Evolutionary conservation across 1,140 invertebrate species (phyloP).

Genomic region (Heterodera carotae): DNA sequence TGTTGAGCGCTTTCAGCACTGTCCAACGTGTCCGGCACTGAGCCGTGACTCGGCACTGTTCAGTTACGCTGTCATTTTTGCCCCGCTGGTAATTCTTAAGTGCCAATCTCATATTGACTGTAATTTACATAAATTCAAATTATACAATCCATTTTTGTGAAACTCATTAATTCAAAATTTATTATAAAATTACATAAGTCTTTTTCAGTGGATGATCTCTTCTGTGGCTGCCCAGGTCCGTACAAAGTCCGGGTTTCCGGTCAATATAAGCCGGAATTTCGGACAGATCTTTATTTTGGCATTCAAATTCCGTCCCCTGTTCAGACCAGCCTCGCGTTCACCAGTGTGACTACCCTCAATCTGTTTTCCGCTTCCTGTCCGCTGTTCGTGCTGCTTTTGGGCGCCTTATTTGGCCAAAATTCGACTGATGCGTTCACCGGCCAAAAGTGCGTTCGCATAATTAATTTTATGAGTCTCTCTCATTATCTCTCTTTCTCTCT

Average conservation of each 20-base stretch:
- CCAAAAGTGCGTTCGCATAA: constrained; percentile 26
- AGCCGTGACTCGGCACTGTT: constrained; percentile 28
- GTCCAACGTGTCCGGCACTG: constrained; percentile 13
- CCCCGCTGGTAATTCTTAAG: constrained; percentile 42
- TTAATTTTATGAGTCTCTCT: too few relatives aligned
- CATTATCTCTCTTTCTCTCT: too few relatives aligned
- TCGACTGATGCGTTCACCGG: constrained; percentile 40
- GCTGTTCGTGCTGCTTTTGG: constrained; percentile 51
- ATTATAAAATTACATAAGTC: constrained; percentile 9
- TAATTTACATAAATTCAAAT: too few relatives aligned
- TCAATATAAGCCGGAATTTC: too few relatives aligned
- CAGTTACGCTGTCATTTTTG: constrained; percentile 46
- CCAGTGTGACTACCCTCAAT: constrained; percentile 48
- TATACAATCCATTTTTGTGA: neutral
- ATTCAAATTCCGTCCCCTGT: too few relatives aligned
- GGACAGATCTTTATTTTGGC: too few relatives aligned
- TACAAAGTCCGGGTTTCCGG: too few relatives aligned
- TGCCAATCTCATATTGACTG: too few relatives aligned
- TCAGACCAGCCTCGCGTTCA: constrained; percentile 27
- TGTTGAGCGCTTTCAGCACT: constrained; percentile 6
- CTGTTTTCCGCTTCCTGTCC: constrained; percentile 52
- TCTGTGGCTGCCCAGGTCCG: constrained; percentile 41
- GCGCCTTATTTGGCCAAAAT: constrained; percentile 41
- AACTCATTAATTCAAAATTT: neutral
- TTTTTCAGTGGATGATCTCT: constrained; percentile 45